These are phyloP conservation scores for Lampropteryx suffumata DNA, from an alignment of 2,888 invertebrate species.

Conservation along the genomic window DNA sequence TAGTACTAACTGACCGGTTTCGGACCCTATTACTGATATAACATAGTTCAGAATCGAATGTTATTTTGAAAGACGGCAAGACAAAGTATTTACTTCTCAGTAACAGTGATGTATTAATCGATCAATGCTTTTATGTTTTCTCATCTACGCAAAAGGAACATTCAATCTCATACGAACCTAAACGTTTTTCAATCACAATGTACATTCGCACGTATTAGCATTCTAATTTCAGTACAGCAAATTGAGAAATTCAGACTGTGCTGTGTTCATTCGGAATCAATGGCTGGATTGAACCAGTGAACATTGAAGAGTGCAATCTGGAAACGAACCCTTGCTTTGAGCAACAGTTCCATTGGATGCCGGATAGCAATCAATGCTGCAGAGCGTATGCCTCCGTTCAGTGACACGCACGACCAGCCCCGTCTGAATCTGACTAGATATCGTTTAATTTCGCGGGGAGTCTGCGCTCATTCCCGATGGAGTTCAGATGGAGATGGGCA, in stretches of 20 bases:
- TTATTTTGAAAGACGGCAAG: too few relatives aligned
- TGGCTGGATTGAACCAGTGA: background rate
- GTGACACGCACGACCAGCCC: slow-evolving; percentile 23
- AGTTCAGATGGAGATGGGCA: background rate
- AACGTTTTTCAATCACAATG: background rate
- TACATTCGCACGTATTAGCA: too few relatives aligned
- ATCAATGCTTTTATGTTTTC: too few relatives aligned
- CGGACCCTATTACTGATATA: slow-evolving; percentile 1
- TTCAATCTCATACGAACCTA: background rate
- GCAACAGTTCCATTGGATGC: slow-evolving; percentile 8
- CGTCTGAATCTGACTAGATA: slow-evolving; percentile 20
- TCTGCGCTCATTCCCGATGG: slow-evolving; percentile 18
- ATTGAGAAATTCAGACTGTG: too few relatives aligned
- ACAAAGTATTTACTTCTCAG: too few relatives aligned
- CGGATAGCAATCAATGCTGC: slow-evolving; percentile 23
- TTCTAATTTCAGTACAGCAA: too few relatives aligned
- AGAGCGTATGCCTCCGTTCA: slow-evolving; percentile 19
- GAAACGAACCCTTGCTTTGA: slow-evolving; percentile 11
- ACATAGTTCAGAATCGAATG: slow-evolving; percentile 11
- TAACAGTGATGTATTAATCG: slow-evolving; percentile 14
- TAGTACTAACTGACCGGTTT: slow-evolving; percentile 7
- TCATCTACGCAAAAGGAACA: too few relatives aligned
- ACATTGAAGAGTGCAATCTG: slow-evolving; percentile 12
- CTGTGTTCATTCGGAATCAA: slow-evolving; percentile 2
- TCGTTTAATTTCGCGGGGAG: slow-evolving; percentile 30